Evolutionary conservation across 2,113 vertebrate genomes (phyloP), one percentile per base, ranked within the genome.

Genomic region (Cebus imitator): DNA sequence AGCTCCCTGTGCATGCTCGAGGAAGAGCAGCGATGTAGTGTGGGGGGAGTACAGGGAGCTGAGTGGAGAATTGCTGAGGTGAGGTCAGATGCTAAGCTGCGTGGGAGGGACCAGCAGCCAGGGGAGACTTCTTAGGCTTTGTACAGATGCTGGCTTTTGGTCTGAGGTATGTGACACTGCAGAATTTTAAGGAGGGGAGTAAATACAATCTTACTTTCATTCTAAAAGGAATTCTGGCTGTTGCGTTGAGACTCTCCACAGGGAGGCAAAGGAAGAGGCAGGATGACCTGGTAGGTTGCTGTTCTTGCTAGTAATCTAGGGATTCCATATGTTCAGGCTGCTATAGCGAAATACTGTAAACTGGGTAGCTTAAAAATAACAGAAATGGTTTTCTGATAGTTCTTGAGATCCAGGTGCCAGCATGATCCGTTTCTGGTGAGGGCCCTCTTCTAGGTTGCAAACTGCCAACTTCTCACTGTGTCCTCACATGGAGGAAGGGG

Each of bases 1-100:
- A 68, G 12, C 2, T 8, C 11, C 48, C 30, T 10, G 4, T 6
- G 2, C 4, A 7, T 25, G 7, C 8, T 37, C 0, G 1, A 1
- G 50, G 48, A 35, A n/a, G 37, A 68, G 72, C 72, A 30, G 18
- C 18, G 21, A 10, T 32, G 6, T 23, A 37, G 9, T 20, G 18
- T 7, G 0, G 9, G 5, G n/a, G 48, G 48, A 40, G 16, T 45
- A 7, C 2, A 35, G 70, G 57, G 91, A 37, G 14, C 3, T 9
- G 25, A 30, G 11, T 16, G 8, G 40, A 76, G 18, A 5, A 45
- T 0, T 23, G 11, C 0, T 4, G 7, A 83, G 45, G 27, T 11
- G 8, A 76, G 37, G 57, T 83, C 45, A 43, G 68, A 23, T 11
- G 16, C n/a, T 75, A 20, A 40, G 21, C 35, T 40, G n/a, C 3